Base-by-base conservation (phyloP, 2,888 invertebrate genomes). In the Ctena decussata region DNA sequence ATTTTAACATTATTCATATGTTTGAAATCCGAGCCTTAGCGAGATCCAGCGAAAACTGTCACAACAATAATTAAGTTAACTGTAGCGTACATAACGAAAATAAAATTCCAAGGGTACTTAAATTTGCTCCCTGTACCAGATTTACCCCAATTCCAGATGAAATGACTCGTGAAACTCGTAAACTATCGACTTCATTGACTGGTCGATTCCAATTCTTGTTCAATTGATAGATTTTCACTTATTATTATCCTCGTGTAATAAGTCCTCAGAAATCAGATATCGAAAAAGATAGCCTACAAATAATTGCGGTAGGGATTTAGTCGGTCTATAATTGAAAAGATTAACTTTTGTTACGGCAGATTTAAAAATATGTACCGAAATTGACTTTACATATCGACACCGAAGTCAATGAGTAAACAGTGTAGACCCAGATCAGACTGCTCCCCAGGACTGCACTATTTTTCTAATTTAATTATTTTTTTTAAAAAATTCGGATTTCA, bases 1-100 rank as follows among this genome's bases (percentile, higher is more conserved):
- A 65, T 65, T 65, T 65, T 65, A 65, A 65, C 65, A 65, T 65
- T 35, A n/a, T 65, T 65, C 65, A 65, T 65, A 65, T 35, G 35
- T 1, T 32, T 65, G 65, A 65, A 65, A 65, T 35, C 35, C 30
- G 24, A 65, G 24, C 24, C 30, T 1, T 32, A 65, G 35, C 65
- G 35, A 65, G 35, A 65, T 65, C 35, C 65, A 32, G 35, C 8
- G 35, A 65, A 65, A 65, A 65, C 35, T 30, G 65, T 30, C 18
- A 35, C 32, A 24, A 12, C 30, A 65, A 65, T 65, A 30, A 30
- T 18, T 35, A 5, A 32, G 35, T 35, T 65, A 21, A 27, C 35
- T 18, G 5, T 21, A 35, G 21, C 21, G 8, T 35, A 21, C 5
- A 35, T 30, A 18, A 53, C 21, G 12, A 53, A 53, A 53, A 53